Percentiles rank a stretch among this genome's conserved stretches.
Evolutionary conservation across 2,888 invertebrate species (phyloP).

Genomic region (Ecdyonurus torrentis): DNA sequence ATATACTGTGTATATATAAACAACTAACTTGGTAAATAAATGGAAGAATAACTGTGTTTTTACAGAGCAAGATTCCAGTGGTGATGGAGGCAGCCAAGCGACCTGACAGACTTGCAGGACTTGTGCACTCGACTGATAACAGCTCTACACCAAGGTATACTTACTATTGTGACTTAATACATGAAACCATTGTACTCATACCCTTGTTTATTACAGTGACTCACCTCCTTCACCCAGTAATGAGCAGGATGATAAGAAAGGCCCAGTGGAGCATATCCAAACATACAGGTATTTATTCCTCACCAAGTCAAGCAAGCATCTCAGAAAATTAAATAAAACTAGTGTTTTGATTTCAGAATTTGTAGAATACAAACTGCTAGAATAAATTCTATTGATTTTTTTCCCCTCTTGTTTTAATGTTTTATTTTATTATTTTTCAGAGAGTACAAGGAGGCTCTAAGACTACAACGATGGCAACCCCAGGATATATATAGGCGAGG

Average conservation of each 20-base stretch:
- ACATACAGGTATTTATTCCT: constrained; percentile 47
- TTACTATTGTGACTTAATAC: neutral
- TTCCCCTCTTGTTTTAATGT: too few species aligned
- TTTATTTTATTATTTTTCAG: too few species aligned
- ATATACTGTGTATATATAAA: too few species aligned
- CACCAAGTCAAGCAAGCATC: too few species aligned
- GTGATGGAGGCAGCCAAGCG: neutral
- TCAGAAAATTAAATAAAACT: too few species aligned
- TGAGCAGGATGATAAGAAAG: constrained; percentile 45
- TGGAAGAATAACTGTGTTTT: too few species aligned
- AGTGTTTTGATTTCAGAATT: too few species aligned
- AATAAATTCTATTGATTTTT: too few species aligned
- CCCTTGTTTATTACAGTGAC: neutral
- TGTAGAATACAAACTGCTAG: too few species aligned
- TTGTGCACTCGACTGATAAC: neutral
- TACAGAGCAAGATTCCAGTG: too few species aligned
- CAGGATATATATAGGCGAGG: constrained; percentile 2
- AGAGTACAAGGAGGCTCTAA: constrained; percentile 79
- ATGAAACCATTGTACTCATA: too few species aligned
- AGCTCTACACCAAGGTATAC: neutral
- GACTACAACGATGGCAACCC: constrained; percentile 64
- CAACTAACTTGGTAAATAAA: too few species aligned
- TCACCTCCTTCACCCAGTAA: constrained; percentile 23
- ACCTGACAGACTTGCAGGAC: neutral
- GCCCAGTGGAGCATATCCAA: constrained; percentile 49